A percentile compares a stretch with the other conserved stretches of the same genome.
Evolutionary conservation across 2,797 vertebrate genomes (phyloP).

Genomic region (Hypotaenidia okinawae): DNA sequence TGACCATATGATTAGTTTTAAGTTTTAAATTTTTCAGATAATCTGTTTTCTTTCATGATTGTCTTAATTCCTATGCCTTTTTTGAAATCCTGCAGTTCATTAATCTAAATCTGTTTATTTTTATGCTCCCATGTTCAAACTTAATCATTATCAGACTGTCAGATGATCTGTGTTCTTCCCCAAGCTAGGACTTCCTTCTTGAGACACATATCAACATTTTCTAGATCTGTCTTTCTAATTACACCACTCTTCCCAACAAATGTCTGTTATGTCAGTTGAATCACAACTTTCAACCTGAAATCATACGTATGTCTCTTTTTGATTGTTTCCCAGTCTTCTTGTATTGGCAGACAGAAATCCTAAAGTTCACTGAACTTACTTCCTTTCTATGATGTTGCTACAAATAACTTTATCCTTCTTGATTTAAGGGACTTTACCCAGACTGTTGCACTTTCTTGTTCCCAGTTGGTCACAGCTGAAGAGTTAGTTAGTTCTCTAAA

Average conservation of each 20-base stretch:
- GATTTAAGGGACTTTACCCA: neutral
- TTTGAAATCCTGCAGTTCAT: neutral
- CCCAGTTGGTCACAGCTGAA: neutral
- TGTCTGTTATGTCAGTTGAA: neutral
- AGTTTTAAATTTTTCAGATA: neutral
- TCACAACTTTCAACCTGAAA: neutral
- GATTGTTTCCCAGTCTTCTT: neutral
- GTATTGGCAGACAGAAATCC: neutral
- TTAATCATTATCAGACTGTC: neutral
- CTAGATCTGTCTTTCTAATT: neutral
- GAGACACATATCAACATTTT: neutral
- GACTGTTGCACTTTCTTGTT: neutral
- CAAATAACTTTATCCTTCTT: neutral
- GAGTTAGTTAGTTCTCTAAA: neutral
- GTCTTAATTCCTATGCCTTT: neutral
- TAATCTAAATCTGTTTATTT: neutral
- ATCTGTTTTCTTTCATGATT: neutral
- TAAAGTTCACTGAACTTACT: neutral
- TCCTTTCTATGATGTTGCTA: neutral
- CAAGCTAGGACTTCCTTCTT: neutral
- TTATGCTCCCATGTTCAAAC: fast-evolving
- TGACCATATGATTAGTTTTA: neutral
- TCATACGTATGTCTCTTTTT: neutral
- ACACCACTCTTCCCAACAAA: neutral
- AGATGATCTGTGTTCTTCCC: neutral